Conservation (phyloP, 2,888 invertebrate genomes). For the Watsonalla cultraria region DNA sequence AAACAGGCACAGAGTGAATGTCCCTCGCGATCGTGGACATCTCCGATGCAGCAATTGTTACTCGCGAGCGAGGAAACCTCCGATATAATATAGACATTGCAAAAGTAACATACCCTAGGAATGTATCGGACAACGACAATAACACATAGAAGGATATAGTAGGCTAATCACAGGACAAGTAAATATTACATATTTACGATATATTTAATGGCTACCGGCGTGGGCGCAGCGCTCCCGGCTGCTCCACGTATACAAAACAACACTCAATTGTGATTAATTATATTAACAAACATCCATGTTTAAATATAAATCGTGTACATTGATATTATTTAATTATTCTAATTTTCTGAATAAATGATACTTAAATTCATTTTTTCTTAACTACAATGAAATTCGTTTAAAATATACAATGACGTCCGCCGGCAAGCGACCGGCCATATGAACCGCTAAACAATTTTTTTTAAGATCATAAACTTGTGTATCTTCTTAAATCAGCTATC, state of each 20-base stretch:
- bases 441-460: too few species aligned
- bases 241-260: conserved; percentile 35
- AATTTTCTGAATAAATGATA: conserved; percentile 50
- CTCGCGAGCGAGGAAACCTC: conserved; percentile 28
- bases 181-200: conserved; percentile 69
- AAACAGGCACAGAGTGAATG: conserved; percentile 57
- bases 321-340: conserved; percentile 54
- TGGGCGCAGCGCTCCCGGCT: background rate
- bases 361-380: conserved; percentile 60
- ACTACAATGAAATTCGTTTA: conserved; percentile 61
- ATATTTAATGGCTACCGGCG: conserved; percentile 47
- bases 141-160: conserved; percentile 58
- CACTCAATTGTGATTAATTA: conserved; percentile 56
- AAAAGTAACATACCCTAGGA: conserved; percentile 60
- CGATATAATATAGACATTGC: conserved; percentile 42
- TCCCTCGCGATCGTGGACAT: conserved; percentile 30
- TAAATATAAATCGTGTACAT: conserved; percentile 56
- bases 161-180: conserved; percentile 72
- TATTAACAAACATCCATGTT: conserved; percentile 64
- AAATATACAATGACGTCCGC: conserved; percentile 33
- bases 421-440: background rate
- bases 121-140: conserved; percentile 66
- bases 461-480: too few species aligned
- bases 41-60: conserved; percentile 38
- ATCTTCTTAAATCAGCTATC: too few species aligned